phyloP scores from a whole-genome alignment of 2,888 invertebrate genomes.

The Ectemnius lituratus region DNA sequence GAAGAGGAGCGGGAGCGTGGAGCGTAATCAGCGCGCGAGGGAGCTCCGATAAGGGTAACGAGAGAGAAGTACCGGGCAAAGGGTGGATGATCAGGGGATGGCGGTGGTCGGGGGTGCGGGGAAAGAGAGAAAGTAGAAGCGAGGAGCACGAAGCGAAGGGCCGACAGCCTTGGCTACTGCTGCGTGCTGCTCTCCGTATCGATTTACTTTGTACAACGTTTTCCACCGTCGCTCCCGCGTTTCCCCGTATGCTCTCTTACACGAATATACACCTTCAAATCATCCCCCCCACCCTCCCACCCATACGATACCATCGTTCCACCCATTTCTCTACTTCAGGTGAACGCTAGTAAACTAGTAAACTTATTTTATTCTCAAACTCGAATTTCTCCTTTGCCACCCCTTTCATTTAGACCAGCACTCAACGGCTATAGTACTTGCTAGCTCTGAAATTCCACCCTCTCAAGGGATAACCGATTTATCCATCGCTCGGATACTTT shows the following conservation, averaged over 20 bases:
- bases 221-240: conserved; percentile 47
- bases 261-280: background rate
- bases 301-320: background rate
- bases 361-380: conserved; percentile 27
- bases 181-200: conserved; percentile 58
- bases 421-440: background rate
- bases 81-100: background rate
- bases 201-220: conserved; percentile 64
- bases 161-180: conserved; percentile 61
- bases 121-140: conserved; percentile 17
- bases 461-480: background rate
- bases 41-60: conserved; percentile 28
- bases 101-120: conserved; percentile 35
- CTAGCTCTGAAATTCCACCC: background rate
- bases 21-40: conserved; percentile 40
- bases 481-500: background rate
- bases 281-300: no score
- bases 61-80: conserved; percentile 6
- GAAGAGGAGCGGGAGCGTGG: conserved; percentile 8
- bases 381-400: background rate
- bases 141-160: conserved; percentile 33
- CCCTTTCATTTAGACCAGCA: background rate
- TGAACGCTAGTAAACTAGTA: conserved; percentile 25
- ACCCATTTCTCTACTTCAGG: conserved; percentile 24
- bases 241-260: conserved; percentile 9